A percentile compares a stretch with the other conserved stretches of the same genome.
phyloP scores from a whole-genome alignment of 2,888 invertebrate species.

The Bombyx huttoni region DNA sequence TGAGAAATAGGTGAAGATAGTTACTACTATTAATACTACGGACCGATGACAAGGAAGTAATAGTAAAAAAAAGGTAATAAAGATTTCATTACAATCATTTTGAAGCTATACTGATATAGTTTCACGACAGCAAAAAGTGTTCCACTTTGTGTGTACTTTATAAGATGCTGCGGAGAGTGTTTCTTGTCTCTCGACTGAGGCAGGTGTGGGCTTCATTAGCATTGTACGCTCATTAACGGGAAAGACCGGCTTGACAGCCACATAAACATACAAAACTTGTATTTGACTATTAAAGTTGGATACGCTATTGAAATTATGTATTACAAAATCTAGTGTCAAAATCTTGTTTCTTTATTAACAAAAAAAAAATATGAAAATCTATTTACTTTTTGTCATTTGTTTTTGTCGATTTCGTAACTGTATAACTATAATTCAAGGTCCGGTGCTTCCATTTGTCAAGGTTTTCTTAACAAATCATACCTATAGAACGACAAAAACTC shows the following conservation, averaged over 20 bases:
- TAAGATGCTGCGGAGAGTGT: conserved; percentile 4
- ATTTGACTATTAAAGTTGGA: conserved; percentile 30
- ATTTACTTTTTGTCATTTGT: conserved; percentile 22
- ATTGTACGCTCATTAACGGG: conserved; percentile 58
- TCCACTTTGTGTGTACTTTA: background rate
- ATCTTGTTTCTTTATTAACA: conserved; percentile 11
- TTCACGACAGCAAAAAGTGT: background rate
- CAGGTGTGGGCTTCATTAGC: conserved; percentile 54
- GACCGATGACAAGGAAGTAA: too few species aligned
- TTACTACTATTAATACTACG: too few species aligned
- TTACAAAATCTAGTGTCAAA: conserved; percentile 14
- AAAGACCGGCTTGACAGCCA: conserved; percentile 24
- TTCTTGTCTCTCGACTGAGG: conserved; percentile 17
- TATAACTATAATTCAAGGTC: conserved; percentile 40
- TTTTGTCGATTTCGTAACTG: conserved; percentile 36
- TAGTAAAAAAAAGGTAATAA: too few species aligned
- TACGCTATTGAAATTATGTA: conserved; percentile 12
- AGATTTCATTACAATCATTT: too few species aligned
- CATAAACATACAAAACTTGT: conserved; percentile 28
- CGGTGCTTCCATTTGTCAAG: conserved; percentile 35
- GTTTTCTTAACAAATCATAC: conserved; percentile 30
- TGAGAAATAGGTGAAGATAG: too few species aligned
- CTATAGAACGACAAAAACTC: conserved; percentile 25
- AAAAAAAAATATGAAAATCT: conserved; percentile 9
- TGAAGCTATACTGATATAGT: background rate